Conservation (phyloP, 2,113 vertebrate genomes). For the Microcebus ravelobensis region DNA sequence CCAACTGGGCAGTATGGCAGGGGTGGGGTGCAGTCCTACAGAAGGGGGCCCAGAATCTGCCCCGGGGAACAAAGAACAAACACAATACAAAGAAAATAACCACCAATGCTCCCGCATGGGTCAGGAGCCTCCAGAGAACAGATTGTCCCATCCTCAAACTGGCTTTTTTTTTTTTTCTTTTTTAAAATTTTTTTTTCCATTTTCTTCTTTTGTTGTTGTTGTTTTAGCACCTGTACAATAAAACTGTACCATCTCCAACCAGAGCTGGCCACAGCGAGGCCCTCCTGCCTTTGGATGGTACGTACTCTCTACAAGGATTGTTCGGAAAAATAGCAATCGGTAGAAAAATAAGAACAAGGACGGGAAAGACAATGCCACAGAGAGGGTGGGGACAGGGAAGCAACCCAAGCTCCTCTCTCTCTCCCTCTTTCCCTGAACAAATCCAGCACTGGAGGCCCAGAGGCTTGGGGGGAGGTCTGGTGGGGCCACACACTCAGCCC, state of each 20-base stretch:
- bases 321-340: conserved; percentile 82
- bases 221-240: conserved; percentile 99
- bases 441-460: background rate
- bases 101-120: conserved; percentile 68
- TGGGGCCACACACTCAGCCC: background rate
- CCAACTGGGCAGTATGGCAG: conserved; percentile 66
- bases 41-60: conserved; percentile 76
- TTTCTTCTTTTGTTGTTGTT: conserved; percentile 84
- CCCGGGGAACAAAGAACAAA: conserved; percentile 80
- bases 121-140: conserved; percentile 77
- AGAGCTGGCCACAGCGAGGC: conserved; percentile 64
- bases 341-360: conserved; percentile 82
- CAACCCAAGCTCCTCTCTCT: background rate
- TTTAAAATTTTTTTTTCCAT: conserved; percentile 80
- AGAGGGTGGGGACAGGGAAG: conserved; percentile 11
- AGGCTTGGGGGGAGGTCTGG: background rate
- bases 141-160: conserved; percentile 85
- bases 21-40: conserved; percentile 71
- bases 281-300: conserved; percentile 38
- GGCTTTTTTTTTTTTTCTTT: conserved; percentile 76
- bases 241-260: conserved; percentile 93
- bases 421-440: background rate
- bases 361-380: conserved; percentile 41
- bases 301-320: conserved; percentile 77
- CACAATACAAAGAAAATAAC: conserved; percentile 86